Evolutionary conservation across 2,888 invertebrate species (phyloP).

Genomic region (Sceliomorpha sp.): DNA sequence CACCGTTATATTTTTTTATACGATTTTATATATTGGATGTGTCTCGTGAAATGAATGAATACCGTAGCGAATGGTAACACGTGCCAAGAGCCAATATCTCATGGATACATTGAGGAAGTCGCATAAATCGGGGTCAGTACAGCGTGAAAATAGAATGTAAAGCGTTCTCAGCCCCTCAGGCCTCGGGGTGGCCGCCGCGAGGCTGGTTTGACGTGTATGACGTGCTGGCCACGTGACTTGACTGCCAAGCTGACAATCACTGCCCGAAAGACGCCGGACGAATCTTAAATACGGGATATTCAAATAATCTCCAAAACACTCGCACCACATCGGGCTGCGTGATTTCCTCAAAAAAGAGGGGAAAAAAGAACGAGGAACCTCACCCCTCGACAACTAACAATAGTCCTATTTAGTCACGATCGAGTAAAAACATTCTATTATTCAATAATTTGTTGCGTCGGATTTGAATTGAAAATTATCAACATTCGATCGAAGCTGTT

Average conservation of each 20-base stretch:
- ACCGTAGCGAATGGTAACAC: slow-evolving; percentile 59
- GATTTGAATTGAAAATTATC: too few species aligned
- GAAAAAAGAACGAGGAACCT: too few species aligned
- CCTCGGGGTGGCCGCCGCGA: slow-evolving; percentile 47
- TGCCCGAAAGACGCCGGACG: slow-evolving; percentile 74
- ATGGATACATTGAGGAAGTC: slow-evolving; percentile 73
- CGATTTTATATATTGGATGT: background rate
- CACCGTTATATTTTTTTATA: too few species aligned
- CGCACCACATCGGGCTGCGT: slow-evolving; percentile 26
- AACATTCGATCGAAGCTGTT: too few species aligned
- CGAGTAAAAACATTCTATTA: too few species aligned
- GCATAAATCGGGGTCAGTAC: slow-evolving; percentile 77
- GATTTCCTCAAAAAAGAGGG: slow-evolving; percentile 28
- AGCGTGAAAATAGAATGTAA: slow-evolving; percentile 80
- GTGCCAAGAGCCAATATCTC: slow-evolving; percentile 73
- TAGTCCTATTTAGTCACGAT: too few species aligned
- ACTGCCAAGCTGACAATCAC: slow-evolving; percentile 78
- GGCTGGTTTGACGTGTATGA: slow-evolving; percentile 79
- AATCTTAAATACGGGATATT: slow-evolving; percentile 79
- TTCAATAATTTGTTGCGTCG: too few species aligned
- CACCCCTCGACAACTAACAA: too few species aligned
- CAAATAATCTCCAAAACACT: slow-evolving; percentile 69
- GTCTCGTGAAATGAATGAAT: slow-evolving; percentile 63
- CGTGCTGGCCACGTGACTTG: slow-evolving; percentile 78
- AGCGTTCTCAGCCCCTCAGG: slow-evolving; percentile 66